Conservation (phyloP, 2,797 vertebrate genomes). For the Monodelphis domestica region DNA sequence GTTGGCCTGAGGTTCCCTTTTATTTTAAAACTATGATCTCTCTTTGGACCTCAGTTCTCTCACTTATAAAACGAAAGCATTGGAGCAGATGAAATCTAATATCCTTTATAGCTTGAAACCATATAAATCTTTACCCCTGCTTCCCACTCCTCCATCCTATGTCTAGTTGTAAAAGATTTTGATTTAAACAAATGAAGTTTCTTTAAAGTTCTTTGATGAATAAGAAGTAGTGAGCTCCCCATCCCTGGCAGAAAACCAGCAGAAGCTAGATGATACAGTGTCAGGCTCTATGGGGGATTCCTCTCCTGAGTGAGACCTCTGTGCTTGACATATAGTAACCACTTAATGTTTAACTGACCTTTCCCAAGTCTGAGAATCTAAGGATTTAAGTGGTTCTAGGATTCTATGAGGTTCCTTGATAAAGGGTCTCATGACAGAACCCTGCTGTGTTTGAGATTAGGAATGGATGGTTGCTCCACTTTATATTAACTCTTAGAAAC, state of each 20-base stretch:
- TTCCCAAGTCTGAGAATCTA: not conserved
- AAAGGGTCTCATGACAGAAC: not conserved
- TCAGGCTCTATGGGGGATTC: not conserved
- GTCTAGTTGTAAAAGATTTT: not conserved
- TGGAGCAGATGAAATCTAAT: not conserved
- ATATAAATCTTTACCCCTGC: too few species aligned
- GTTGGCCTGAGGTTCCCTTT: not conserved
- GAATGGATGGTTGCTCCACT: not conserved
- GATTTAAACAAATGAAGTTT: not conserved
- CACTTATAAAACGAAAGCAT: not conserved
- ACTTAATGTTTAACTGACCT: not conserved
- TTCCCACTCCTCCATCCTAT: too few species aligned
- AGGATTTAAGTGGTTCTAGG: not conserved
- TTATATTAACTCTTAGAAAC: constrained; percentile 57
- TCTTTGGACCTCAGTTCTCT: not conserved
- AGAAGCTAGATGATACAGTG: not conserved
- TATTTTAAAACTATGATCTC: not conserved
- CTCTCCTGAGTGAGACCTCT: not conserved
- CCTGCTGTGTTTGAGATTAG: not conserved
- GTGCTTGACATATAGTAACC: not conserved
- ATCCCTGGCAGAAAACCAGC: not conserved
- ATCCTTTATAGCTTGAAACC: not conserved
- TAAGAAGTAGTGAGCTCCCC: not conserved
- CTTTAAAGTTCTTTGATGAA: too few species aligned
- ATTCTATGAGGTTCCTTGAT: not conserved